Base-by-base conservation (phyloP, 2,888 invertebrate genomes). In the Philereme transversata region DNA sequence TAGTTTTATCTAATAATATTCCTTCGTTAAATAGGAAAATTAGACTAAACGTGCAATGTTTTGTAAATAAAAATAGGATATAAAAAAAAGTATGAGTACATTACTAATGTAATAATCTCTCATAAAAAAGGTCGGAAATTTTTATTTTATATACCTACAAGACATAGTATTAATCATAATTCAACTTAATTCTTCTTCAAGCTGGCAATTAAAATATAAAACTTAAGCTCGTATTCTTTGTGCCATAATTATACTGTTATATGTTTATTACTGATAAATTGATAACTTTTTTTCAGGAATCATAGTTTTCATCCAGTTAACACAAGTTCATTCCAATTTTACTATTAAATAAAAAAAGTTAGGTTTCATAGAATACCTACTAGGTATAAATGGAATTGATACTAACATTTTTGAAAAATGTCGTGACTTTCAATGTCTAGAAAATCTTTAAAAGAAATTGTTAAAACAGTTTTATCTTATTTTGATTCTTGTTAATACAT, bases 311-410 rank as follows among this genome's bases (percentile, higher is more conserved):
- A 43, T 10, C 11, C 33, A 54, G 43, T 22, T n/a, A n/a, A 36
- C 4, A 44, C n/a, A 34, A 4, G 7, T 4, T 40, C 5, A 38
- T 51, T 51, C 22, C 43, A 56, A 60, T 53, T 51, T 45, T n/a
- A 45, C 38, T 56, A 49, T 49, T 55, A 59, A 38, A 43, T 35
- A 59, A 52, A n/a, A 38, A 50, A 63, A 47, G 47, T 44, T 65
- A 67, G 50, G 48, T 53, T 53, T 45, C 53, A 60, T 62, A 46
- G 38, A 55, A 41, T 55, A 58, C 22, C 22, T 22, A 2, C 22
- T 22, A 22, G 22, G n/a, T 48, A 51, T 51, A 33, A 56, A 51
- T 53, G 68, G 68, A 69, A 67, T 69, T 69, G 67, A 67, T 51
- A 53, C 33, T 58, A 38, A 40, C 4, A 36, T 43, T 50, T 46